Evolutionary conservation across 2,797 vertebrate species (phyloP).

Genomic region (Pyrocephalus nanus): DNA sequence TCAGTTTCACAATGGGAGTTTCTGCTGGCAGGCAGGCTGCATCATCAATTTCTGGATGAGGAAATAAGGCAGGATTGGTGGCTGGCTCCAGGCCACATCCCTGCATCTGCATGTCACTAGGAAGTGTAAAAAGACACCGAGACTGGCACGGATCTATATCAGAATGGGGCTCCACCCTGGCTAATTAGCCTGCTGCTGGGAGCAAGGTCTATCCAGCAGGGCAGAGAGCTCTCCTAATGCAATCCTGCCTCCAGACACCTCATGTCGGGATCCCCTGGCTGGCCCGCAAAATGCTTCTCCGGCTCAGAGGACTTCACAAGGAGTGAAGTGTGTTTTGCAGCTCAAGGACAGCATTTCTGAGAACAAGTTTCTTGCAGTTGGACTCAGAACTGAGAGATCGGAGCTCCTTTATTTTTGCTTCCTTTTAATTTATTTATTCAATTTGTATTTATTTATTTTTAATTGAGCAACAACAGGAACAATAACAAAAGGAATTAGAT

Average conservation of each 20-base stretch:
- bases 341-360: background rate
- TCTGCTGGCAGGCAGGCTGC: constrained; percentile 2
- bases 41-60: constrained; percentile 30
- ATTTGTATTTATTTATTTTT: background rate
- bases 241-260: background rate
- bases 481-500: background rate
- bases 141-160: background rate
- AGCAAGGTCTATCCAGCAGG: background rate
- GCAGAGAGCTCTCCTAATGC: background rate
- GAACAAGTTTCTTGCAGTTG: background rate
- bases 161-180: constrained; percentile 10
- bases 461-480: background rate
- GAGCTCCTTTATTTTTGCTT: background rate
- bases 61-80: constrained; percentile 1
- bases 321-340: background rate
- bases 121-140: background rate
- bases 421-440: background rate
- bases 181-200: constrained; percentile 17
- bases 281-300: background rate
- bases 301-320: background rate
- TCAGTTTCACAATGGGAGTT: constrained; percentile 53
- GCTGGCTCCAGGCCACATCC: background rate
- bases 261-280: background rate
- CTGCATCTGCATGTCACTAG: background rate
- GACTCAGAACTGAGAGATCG: background rate